Base-by-base conservation (phyloP, 2,113 vertebrate species). In the Elaphurus davidianus region DNA sequence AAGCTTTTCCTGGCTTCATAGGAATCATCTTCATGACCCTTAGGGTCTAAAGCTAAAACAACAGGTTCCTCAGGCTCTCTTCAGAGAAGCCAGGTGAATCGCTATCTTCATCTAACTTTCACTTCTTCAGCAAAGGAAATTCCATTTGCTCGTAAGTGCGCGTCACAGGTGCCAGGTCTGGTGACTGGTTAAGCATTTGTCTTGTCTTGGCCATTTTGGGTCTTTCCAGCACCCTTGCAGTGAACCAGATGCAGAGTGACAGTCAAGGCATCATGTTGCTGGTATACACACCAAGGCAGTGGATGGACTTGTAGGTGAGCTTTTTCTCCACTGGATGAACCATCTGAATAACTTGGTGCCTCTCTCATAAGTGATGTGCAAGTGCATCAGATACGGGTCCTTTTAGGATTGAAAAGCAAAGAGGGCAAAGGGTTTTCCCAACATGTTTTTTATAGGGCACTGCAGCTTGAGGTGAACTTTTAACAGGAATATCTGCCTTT, bases 201-300 rank as follows among this genome's bases (percentile, higher is more conserved):
- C 95, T 99, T 99, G 16, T 99, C 99, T 98, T 99, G 99, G 50
- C 99, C 99, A 0, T 99, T 99, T 94, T 99, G 99, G 55, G 99
- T 99, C 98, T 99, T 99, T 13, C 99, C 99, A 2, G 99, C 99
- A 4, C 99, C 99, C 86, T 99, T 99, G 98, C 99, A 99, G 98
- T 99, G 99, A 45, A 99, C 99, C 13, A 99, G 98, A 97, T 99
- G 99, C 96, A 99, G 99, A 0, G 99, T 99, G 91, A 99, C 99
- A 21, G 99, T 99, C 25, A 99, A 99, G 96, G 99, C 99, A 99
- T 99, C 99, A 99, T 99, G 99, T 99, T 99, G 98, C 99, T 99
- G 0, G 99, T 99, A 36, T 99, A 99, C 57, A 99, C 99, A 17
- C 99, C 99, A 87, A 99, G 99, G 98, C 99, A 99, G 98, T 99